phyloP scores from a whole-genome alignment of 2,113 vertebrate genomes.

The Varanus komodoensis region DNA sequence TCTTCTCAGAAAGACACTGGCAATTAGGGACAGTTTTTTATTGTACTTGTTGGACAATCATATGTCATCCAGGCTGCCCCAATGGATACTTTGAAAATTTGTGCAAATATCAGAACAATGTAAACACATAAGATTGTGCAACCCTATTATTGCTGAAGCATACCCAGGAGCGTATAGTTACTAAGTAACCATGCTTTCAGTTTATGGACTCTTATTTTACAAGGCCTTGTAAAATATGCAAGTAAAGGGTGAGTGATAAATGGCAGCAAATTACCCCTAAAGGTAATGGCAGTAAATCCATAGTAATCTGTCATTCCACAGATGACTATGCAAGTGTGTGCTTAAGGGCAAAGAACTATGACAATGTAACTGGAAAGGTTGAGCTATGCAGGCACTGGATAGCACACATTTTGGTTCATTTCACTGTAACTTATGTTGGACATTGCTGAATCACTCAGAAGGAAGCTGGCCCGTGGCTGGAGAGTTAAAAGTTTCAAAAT shows the following conservation, averaged over 20 bases:
- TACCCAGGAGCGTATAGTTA: not conserved
- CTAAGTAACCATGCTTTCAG: constrained; percentile 8
- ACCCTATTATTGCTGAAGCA: not conserved
- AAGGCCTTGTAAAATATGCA: not conserved
- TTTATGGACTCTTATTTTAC: not conserved
- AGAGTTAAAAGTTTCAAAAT: not conserved
- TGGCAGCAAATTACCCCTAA: constrained; percentile 4
- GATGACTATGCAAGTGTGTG: not conserved
- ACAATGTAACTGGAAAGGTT: not conserved
- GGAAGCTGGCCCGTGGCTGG: not conserved
- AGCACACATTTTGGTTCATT: not conserved
- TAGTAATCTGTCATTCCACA: not conserved
- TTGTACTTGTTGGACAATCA: accelerated
- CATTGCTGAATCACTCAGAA: not conserved
- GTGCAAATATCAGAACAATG: not conserved
- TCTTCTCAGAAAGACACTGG: not conserved
- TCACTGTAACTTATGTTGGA: not conserved
- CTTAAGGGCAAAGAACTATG: not conserved
- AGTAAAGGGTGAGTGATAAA: not conserved
- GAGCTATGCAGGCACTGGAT: not conserved
- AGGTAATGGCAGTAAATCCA: not conserved
- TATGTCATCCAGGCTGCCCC: accelerated
- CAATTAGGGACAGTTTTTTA: not conserved
- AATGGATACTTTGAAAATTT: not conserved
- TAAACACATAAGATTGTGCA: not conserved